Conservation (phyloP, 1,140 invertebrate species). For the Brachionus paranguensis region DNA sequence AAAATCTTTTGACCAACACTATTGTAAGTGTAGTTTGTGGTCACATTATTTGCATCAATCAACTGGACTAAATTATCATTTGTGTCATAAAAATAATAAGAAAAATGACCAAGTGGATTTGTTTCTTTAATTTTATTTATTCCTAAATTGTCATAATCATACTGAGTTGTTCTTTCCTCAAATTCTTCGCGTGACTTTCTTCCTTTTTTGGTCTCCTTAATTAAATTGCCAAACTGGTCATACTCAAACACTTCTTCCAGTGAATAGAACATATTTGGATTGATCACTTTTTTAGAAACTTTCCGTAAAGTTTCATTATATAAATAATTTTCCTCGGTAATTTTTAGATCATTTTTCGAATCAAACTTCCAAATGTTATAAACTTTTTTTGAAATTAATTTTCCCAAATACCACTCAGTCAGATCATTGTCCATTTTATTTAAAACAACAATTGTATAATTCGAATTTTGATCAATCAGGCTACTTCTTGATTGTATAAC, state of each 20-base stretch:
- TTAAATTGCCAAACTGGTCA: slow-evolving; percentile 1
- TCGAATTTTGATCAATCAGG: not conserved
- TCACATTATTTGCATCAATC: not conserved
- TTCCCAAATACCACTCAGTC: not conserved
- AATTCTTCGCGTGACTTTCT: not conserved
- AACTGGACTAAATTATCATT: not conserved
- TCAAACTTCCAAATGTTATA: not conserved
- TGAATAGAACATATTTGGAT: not conserved
- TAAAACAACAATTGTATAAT: not conserved
- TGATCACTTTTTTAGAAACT: not conserved
- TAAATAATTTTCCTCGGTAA: not conserved
- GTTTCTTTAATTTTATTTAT: slow-evolving; percentile 14
- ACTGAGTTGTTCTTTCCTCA: not conserved
- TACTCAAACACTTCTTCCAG: not conserved
- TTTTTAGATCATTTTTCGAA: not conserved
- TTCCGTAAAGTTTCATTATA: not conserved
- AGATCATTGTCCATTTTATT: not conserved
- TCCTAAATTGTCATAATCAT: slow-evolving; percentile 12
- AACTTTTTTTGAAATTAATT: not conserved
- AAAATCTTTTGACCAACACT: not conserved
- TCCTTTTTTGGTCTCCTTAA: not conserved
- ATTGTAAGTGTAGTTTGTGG: not conserved
- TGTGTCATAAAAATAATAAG: slow-evolving; percentile 8
- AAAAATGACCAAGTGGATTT: not conserved
- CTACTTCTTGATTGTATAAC: not conserved